Evolutionary conservation across 2,888 invertebrate genomes (phyloP).

Genomic region (Leptura quadrifasciata): DNA sequence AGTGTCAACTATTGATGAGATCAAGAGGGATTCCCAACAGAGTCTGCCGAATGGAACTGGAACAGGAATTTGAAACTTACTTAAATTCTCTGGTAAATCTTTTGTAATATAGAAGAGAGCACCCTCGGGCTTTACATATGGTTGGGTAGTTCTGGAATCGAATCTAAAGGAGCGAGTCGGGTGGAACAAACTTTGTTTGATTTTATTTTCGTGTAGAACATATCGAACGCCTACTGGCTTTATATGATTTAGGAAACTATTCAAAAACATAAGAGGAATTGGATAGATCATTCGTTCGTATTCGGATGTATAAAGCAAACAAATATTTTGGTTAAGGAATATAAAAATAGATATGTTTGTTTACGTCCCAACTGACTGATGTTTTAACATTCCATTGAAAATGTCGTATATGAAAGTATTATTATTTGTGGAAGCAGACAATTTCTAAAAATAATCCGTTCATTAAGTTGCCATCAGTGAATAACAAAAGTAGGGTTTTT

Average conservation of each 20-base stretch:
- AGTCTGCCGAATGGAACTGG: slow-evolving; percentile 69
- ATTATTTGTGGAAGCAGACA: background rate
- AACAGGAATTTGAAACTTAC: slow-evolving; percentile 65
- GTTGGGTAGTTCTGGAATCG: slow-evolving; percentile 7
- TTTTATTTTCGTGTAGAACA: slow-evolving; percentile 49
- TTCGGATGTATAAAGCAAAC: slow-evolving; percentile 18
- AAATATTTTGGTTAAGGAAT: slow-evolving; percentile 17
- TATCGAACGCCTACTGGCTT: slow-evolving; percentile 52
- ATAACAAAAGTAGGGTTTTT: background rate
- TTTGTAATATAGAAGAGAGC: slow-evolving; percentile 28
- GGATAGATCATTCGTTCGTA: slow-evolving; percentile 19
- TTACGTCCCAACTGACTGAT: slow-evolving; percentile 19
- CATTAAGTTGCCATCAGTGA: background rate
- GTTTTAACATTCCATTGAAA: slow-evolving; percentile 12
- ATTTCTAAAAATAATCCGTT: background rate
- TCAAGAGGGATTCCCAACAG: slow-evolving; percentile 70
- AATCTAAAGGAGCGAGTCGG: slow-evolving; percentile 4
- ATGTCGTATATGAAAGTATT: background rate
- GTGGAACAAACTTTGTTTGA: slow-evolving; percentile 32
- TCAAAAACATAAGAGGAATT: slow-evolving; percentile 15
- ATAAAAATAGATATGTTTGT: slow-evolving; percentile 33
- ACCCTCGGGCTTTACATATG: slow-evolving; percentile 29
- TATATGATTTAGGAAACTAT: slow-evolving; percentile 35
- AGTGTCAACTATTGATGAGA: slow-evolving; percentile 72
- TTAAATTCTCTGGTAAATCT: slow-evolving; percentile 44